Evolutionary conservation across 2,113 vertebrate species (phyloP).

Genomic region (Lamprotornis superbus): DNA sequence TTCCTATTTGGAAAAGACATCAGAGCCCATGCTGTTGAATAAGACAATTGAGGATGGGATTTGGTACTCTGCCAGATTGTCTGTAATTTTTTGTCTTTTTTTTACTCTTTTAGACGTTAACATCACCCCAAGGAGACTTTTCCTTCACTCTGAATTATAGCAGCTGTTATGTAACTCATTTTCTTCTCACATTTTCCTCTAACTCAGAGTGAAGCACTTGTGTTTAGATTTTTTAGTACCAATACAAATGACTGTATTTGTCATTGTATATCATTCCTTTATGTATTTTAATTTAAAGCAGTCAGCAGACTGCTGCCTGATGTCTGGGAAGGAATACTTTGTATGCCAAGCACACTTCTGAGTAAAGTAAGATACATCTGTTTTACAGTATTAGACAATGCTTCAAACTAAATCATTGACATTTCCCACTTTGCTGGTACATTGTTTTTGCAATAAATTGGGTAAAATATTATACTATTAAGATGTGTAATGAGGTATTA

Average conservation of each 20-base stretch:
- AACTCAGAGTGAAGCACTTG: background rate
- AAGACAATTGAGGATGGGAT: background rate
- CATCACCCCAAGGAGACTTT: background rate
- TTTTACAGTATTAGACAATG: background rate
- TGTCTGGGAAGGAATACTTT: background rate
- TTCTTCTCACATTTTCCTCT: background rate
- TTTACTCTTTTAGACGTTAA: background rate
- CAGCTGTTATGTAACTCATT: background rate
- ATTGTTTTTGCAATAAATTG: background rate
- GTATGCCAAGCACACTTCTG: background rate
- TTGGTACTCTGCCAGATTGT: background rate
- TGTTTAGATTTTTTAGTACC: background rate
- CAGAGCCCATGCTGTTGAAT: background rate
- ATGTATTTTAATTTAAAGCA: background rate
- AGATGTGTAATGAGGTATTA: background rate
- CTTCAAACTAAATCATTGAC: background rate
- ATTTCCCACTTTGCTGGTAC: background rate
- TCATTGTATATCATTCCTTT: background rate
- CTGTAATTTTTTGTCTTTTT: background rate
- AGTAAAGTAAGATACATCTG: background rate
- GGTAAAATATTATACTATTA: background rate
- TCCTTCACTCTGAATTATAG: background rate
- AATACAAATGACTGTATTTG: background rate
- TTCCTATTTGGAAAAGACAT: background rate
- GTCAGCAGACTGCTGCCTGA: background rate